phyloP scores from a whole-genome alignment of 2,888 invertebrate genomes.

The Sarcophaga rosellei region DNA sequence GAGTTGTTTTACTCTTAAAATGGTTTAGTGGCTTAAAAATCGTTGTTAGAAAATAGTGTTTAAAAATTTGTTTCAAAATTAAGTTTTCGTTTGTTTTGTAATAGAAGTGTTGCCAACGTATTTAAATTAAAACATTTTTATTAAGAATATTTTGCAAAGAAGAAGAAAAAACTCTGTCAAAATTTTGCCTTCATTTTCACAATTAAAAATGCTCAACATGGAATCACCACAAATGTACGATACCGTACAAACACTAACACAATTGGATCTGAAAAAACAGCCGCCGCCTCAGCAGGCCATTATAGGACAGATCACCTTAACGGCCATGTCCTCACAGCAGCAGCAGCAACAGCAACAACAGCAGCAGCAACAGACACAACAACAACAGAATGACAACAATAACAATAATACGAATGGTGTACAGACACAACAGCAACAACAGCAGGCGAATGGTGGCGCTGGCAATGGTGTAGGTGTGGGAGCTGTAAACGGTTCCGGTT shows the following conservation, averaged over 20 bases:
- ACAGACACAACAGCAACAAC: slow-evolving; percentile 67
- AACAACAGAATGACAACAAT: slow-evolving; percentile 70
- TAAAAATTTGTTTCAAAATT: background rate
- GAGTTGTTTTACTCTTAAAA: slow-evolving; percentile 45
- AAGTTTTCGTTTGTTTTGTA: background rate
- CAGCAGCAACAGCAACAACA: slow-evolving; percentile 60
- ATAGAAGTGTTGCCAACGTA: slow-evolving; percentile 7
- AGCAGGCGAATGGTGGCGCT: slow-evolving; percentile 68
- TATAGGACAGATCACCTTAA: slow-evolving; percentile 79
- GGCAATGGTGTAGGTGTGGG: slow-evolving; percentile 15
- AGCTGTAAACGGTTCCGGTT: slow-evolving; percentile 68
- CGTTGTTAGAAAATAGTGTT: background rate
- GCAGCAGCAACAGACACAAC: slow-evolving; percentile 71
- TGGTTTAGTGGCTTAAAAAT: slow-evolving; percentile 42
- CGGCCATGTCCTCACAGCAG: slow-evolving; percentile 79
- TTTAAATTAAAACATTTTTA: no score
- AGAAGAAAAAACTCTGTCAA: slow-evolving; percentile 71
- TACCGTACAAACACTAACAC: slow-evolving; percentile 81
- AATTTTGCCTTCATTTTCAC: slow-evolving; percentile 78
- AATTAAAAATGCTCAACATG: slow-evolving; percentile 81
- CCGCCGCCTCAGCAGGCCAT: slow-evolving; percentile 79
- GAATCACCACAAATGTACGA: slow-evolving; percentile 82
- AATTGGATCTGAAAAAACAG: slow-evolving; percentile 81
- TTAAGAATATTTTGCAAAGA: no score
- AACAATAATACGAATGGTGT: slow-evolving; percentile 63